A percentile compares a stretch with the other conserved stretches of the same genome.
phyloP scores from a whole-genome alignment of 2,113 vertebrate genomes.

The Opisthocomus hoazin region DNA sequence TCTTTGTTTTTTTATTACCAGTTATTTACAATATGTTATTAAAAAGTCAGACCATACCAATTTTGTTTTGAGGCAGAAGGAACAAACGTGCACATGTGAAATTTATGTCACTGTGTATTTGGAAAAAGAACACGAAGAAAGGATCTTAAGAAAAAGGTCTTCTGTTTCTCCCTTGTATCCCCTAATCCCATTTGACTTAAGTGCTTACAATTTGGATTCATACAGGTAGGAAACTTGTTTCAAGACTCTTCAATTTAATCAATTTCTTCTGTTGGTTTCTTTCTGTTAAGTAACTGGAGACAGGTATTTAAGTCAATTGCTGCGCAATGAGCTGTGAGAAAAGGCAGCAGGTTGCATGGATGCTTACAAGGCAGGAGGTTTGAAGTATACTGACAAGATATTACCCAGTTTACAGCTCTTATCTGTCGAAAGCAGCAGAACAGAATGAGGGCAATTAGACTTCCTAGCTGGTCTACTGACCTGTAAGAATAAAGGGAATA shows the following conservation, averaged over 20 bases:
- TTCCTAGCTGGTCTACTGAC: neutral
- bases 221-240: neutral
- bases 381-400: neutral
- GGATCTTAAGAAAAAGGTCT: neutral
- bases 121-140: neutral
- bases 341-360: neutral
- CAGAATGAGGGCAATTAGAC: constrained; percentile 13
- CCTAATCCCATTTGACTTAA: neutral
- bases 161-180: neutral
- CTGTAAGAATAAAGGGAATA: neutral
- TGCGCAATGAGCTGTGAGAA: neutral
- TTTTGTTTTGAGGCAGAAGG: neutral
- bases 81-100: neutral
- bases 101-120: neutral
- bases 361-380: neutral
- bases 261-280: neutral
- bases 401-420: neutral
- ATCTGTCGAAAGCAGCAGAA: neutral
- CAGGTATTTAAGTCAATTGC: neutral
- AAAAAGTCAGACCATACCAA: neutral
- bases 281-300: neutral
- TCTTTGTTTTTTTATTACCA: neutral
- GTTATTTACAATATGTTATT: neutral
- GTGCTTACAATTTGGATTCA: neutral
- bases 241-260: neutral